Conservation (phyloP, 1,140 invertebrate species). For the Thaumetopoea pityocampa region DNA sequence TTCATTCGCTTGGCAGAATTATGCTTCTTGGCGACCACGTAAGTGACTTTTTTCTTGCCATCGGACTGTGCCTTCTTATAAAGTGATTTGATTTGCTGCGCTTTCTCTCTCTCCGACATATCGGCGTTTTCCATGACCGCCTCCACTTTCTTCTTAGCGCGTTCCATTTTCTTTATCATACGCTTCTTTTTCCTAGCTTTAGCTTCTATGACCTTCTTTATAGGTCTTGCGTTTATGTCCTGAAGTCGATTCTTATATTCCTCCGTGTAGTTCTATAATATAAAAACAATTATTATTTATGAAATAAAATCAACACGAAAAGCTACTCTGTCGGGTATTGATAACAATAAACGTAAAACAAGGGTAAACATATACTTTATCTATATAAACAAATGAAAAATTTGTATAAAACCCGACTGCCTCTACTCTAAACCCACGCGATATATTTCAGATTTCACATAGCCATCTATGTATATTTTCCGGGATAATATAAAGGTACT, state of each 20-base stretch:
- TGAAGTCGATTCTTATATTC: constrained; percentile 87
- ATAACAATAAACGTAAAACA: background rate
- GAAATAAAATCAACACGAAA: no score
- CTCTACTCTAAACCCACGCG: no score
- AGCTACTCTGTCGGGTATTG: background rate
- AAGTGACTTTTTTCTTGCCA: constrained; percentile 93
- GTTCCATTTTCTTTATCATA: constrained; percentile 89
- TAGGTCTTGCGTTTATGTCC: constrained; percentile 94
- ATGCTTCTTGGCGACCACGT: constrained; percentile 96
- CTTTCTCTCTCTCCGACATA: constrained; percentile 93
- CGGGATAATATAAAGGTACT: no score
- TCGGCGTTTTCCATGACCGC: constrained; percentile 92
- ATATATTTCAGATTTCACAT: no score
- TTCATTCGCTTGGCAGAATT: constrained; percentile 84
- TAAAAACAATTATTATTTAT: no score
- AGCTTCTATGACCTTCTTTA: constrained; percentile 99
- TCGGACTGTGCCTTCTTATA: constrained; percentile 93
- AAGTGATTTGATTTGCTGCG: constrained; percentile 92
- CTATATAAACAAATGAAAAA: background rate
- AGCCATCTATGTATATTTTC: no score
- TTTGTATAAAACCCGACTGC: background rate
- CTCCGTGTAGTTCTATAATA: constrained; percentile 56
- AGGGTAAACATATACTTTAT: background rate
- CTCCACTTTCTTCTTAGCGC: constrained; percentile 97
- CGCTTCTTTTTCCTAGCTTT: constrained; percentile 98